phyloP scores from a whole-genome alignment of 2,888 invertebrate species.

The Diogma glabrata region DNA sequence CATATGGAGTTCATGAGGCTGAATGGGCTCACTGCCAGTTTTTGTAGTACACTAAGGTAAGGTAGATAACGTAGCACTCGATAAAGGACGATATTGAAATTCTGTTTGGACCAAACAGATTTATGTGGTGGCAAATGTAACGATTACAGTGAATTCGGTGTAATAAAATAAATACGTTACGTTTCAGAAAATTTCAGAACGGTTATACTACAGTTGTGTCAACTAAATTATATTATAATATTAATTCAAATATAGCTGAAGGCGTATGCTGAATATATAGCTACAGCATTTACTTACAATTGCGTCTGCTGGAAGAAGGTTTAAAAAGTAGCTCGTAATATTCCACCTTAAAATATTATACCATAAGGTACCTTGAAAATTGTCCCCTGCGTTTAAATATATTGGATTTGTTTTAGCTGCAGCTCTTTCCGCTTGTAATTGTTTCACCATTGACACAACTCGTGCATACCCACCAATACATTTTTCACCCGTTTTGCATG shows the following conservation, averaged over 20 bases:
- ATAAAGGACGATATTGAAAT: no score
- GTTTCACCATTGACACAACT: conserved; percentile 44
- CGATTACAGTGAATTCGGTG: no score
- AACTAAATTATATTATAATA: no score
- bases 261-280: no score
- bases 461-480: conserved; percentile 63
- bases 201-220: no score
- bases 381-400: conserved; percentile 71
- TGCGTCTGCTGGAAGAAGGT: conserved; percentile 61
- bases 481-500: conserved; percentile 39
- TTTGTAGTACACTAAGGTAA: not conserved
- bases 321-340: conserved; percentile 62
- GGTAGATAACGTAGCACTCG: not conserved
- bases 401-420: conserved; percentile 42
- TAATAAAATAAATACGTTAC: no score
- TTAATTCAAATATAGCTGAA: no score
- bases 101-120: no score
- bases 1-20: no score
- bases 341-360: conserved; percentile 64
- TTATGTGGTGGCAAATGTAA: no score
- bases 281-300: conserved; percentile 50
- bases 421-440: conserved; percentile 33
- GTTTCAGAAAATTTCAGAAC: no score
- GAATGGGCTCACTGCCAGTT: no score
- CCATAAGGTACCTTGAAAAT: conserved; percentile 79